A percentile compares a stretch with the other conserved stretches of the same genome.
Conservation (phyloP, 2,888 invertebrate species). For the Yponomeuta evonymella region DNA sequence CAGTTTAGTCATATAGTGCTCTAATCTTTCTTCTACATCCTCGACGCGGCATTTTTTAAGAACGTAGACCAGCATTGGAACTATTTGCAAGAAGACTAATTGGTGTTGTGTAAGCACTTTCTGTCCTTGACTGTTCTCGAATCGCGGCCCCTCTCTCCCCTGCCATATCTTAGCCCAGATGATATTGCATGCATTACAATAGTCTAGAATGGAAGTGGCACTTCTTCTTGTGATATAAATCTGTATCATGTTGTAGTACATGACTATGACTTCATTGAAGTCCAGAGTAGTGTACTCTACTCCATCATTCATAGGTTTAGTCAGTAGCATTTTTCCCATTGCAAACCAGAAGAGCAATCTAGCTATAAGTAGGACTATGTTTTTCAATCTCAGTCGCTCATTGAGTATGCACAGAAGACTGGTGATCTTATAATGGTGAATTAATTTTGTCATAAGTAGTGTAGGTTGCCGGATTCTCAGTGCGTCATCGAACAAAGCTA, state of each 20-base stretch:
- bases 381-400: slow-evolving; percentile 46
- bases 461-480: slow-evolving; percentile 55
- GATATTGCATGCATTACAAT: slow-evolving; percentile 47
- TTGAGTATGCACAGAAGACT: slow-evolving; percentile 50
- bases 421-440: slow-evolving; percentile 50
- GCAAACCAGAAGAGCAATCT: slow-evolving; percentile 65
- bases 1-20: slow-evolving; percentile 77
- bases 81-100: slow-evolving; percentile 76
- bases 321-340: slow-evolving; percentile 51
- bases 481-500: slow-evolving; percentile 70
- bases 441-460: slow-evolving; percentile 39
- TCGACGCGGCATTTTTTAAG: slow-evolving; percentile 27
- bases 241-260: slow-evolving; percentile 52
- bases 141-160: slow-evolving; percentile 34
- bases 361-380: slow-evolving; percentile 55
- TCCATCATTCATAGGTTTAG: slow-evolving; percentile 43
- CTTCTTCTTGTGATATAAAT: slow-evolving; percentile 43
- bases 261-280: slow-evolving; percentile 46
- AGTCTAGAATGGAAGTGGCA: slow-evolving; percentile 45
- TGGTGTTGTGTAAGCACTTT: slow-evolving; percentile 73
- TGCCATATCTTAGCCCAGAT: slow-evolving; percentile 46
- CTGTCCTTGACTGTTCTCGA: slow-evolving; percentile 27
- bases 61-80: slow-evolving; percentile 75
- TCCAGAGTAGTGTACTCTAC: slow-evolving; percentile 48
- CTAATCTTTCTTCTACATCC: slow-evolving; percentile 55